Percentiles rank a stretch among this genome's conserved stretches.
phyloP scores from a whole-genome alignment of 2,888 invertebrate species.

The Neoascia interrupta region DNA sequence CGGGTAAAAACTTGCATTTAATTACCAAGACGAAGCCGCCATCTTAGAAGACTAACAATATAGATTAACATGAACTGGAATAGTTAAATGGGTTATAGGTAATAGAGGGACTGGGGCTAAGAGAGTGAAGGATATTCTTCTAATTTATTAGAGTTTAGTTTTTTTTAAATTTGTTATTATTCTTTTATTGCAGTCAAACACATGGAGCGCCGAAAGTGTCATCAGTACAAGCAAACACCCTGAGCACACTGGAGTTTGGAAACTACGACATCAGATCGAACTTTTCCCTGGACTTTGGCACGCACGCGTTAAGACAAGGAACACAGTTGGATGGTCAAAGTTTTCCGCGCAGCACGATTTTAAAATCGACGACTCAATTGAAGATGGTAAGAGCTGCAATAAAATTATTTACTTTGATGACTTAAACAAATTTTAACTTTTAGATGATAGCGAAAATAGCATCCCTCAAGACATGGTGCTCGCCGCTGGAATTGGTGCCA shows the following conservation, averaged over 20 bases:
- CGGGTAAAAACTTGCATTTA: too few species aligned
- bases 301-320: slow-evolving; percentile 76
- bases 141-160: neutral
- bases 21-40: too few species aligned
- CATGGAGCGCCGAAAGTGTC: slow-evolving; percentile 76
- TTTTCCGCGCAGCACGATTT: slow-evolving; percentile 76
- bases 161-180: neutral
- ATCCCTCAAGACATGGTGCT: slow-evolving; percentile 73
- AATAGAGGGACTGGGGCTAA: neutral
- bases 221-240: slow-evolving; percentile 75
- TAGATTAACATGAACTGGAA: too few species aligned
- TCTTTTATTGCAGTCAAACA: slow-evolving; percentile 26
- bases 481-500: slow-evolving; percentile 72
- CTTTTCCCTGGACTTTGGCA: slow-evolving; percentile 76
- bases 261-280: slow-evolving; percentile 77
- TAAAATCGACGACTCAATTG: slow-evolving; percentile 67
- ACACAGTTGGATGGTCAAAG: slow-evolving; percentile 77
- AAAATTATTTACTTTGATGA: too few species aligned
- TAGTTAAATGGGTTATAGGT: too few species aligned
- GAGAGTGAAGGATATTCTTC: neutral
- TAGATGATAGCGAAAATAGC: slow-evolving; percentile 42
- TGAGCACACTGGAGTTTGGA: slow-evolving; percentile 76
- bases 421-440: too few species aligned
- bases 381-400: slow-evolving; percentile 71
- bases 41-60: too few species aligned